A percentile compares a stretch with the other conserved stretches of the same genome.
Evolutionary conservation across 2,888 invertebrate genomes (phyloP).

Genomic region (Zonitis immaculata): DNA sequence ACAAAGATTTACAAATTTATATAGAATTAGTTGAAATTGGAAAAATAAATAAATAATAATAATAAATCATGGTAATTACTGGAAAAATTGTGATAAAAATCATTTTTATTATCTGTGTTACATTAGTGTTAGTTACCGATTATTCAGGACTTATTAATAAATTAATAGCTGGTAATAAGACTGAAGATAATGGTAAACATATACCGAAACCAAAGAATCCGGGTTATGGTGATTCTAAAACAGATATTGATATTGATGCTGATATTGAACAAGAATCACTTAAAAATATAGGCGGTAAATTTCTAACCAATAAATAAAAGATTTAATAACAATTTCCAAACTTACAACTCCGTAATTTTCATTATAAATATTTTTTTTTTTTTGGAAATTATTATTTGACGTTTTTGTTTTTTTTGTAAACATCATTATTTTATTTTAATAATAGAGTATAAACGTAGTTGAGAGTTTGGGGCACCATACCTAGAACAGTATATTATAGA

Average conservation of each 20-base stretch:
- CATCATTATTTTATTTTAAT: neutral
- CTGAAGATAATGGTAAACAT: constrained; percentile 38
- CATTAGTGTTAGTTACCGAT: constrained; percentile 55
- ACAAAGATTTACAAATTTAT: neutral
- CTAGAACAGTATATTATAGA: neutral
- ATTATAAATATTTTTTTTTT: neutral
- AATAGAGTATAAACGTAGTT: neutral
- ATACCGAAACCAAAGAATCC: constrained; percentile 43
- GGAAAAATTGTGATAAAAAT: constrained; percentile 49
- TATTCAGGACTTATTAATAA: constrained; percentile 51
- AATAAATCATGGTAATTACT: constrained; percentile 42
- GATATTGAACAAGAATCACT: constrained; percentile 49
- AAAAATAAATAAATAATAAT: no score
- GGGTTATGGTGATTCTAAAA: constrained; percentile 46
- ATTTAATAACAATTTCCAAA: neutral
- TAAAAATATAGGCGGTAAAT: constrained; percentile 39
- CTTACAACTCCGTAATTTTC: neutral
- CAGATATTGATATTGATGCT: constrained; percentile 49
- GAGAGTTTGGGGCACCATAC: neutral
- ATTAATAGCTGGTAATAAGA: constrained; percentile 48
- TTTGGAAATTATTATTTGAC: neutral
- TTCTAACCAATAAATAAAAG: no score
- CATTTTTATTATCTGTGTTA: constrained; percentile 53
- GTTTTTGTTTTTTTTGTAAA: neutral
- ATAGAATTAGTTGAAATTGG: constrained; percentile 19